A percentile compares a stretch with the other conserved stretches of the same genome.
Evolutionary conservation across 2,888 invertebrate genomes (phyloP).

Genomic region (Bugulina stolonifera): DNA sequence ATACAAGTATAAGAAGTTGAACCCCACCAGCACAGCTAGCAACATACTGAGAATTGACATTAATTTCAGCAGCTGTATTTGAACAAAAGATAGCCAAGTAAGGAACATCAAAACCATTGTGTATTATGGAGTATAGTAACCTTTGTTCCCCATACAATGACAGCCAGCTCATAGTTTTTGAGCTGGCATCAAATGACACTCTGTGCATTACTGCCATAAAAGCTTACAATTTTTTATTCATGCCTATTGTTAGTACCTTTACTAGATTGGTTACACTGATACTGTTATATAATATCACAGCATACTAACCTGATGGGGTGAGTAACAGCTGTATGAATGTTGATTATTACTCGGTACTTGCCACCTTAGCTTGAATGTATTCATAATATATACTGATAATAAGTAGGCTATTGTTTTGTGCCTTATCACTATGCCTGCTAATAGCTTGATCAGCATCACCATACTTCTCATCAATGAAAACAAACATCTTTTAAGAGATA

Average conservation of each 20-base stretch:
- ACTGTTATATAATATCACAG: neutral
- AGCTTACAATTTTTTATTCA: too few relatives aligned
- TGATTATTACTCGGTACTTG: neutral
- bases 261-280: neutral
- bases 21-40: too few relatives aligned
- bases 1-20: too few relatives aligned
- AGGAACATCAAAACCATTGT: neutral
- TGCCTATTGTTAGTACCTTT: neutral
- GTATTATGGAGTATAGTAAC: too few relatives aligned
- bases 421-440: neutral
- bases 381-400: neutral
- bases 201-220: neutral
- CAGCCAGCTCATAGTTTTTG: neutral
- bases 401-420: neutral
- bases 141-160: too few relatives aligned
- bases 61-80: neutral
- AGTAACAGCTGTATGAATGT: neutral
- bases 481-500: conserved; percentile 1
- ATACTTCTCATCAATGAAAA: neutral
- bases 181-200: neutral
- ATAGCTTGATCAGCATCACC: neutral
- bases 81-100: neutral
- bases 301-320: neutral
- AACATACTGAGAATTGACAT: too few relatives aligned
- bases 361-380: neutral